These are phyloP conservation scores for Triplophysa dalaica DNA, from an alignment of 2,113 vertebrate species.

Conservation along the genomic window DNA sequence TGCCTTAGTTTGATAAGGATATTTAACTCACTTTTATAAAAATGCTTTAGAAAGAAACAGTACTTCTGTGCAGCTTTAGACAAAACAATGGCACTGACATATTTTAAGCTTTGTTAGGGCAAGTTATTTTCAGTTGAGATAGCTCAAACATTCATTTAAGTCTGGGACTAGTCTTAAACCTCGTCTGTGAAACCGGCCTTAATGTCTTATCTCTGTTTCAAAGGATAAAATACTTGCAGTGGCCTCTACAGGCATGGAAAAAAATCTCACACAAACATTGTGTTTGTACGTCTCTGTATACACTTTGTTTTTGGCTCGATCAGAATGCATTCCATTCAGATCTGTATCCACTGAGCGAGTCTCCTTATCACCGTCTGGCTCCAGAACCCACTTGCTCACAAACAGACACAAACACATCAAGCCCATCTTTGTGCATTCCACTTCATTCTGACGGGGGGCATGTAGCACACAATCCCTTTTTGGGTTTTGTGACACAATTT, in stretches of 20 bases:
- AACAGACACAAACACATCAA: conserved; percentile 35
- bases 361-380: conserved; percentile 38
- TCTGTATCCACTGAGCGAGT: conserved; percentile 24
- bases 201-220: neutral
- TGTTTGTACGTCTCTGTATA: conserved; percentile 21
- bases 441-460: conserved; percentile 7
- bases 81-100: too few relatives aligned
- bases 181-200: too few relatives aligned
- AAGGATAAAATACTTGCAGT: conserved; percentile 10
- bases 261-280: neutral
- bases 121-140: too few relatives aligned
- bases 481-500: neutral
- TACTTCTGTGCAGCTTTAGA: too few relatives aligned
- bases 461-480: neutral
- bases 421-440: conserved; percentile 41
- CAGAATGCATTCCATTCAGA: conserved; percentile 30
- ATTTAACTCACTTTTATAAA: too few relatives aligned
- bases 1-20: too few relatives aligned
- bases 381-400: conserved; percentile 20
- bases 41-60: too few relatives aligned
- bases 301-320: conserved; percentile 23
- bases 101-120: too few relatives aligned
- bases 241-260: conserved; percentile 11
- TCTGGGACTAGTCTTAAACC: too few relatives aligned
- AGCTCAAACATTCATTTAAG: too few relatives aligned